phyloP scores from a whole-genome alignment of 2,888 invertebrate species.

The Endomychus coccineus region DNA sequence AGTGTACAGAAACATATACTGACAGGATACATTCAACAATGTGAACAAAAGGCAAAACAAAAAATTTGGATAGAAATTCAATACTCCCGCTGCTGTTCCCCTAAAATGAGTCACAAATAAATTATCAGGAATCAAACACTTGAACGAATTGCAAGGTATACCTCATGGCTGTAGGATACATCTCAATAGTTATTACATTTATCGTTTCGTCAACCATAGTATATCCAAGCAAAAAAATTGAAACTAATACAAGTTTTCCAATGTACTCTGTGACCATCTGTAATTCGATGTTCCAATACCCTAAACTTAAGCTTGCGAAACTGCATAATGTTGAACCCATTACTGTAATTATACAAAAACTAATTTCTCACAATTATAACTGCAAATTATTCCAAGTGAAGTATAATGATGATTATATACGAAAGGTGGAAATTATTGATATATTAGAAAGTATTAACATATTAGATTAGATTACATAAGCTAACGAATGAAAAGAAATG shows the following conservation, averaged over 20 bases:
- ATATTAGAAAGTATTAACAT: too few species aligned
- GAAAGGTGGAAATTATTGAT: too few species aligned
- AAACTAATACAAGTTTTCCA: neutral
- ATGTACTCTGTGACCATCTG: neutral
- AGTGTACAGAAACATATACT: slow-evolving; percentile 1
- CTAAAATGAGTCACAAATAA: slow-evolving; percentile 13
- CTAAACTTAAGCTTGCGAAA: slow-evolving; percentile 14
- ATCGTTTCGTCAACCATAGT: slow-evolving; percentile 17
- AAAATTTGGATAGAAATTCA: slow-evolving; percentile 18
- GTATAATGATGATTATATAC: too few species aligned
- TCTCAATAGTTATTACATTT: slow-evolving; percentile 27
- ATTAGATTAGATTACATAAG: too few species aligned
- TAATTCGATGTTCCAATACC: too few species aligned
- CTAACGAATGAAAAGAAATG: too few species aligned
- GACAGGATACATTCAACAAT: slow-evolving; percentile 11
- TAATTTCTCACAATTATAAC: too few species aligned
- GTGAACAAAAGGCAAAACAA: slow-evolving; percentile 13
- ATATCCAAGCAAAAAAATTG: slow-evolving; percentile 14
- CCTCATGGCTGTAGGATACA: slow-evolving; percentile 29
- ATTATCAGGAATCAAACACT: neutral
- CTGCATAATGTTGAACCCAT: slow-evolving; percentile 14
- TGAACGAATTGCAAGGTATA: neutral
- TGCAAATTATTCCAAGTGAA: too few species aligned
- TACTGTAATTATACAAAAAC: too few species aligned
- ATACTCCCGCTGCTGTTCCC: slow-evolving; percentile 22